phyloP scores from a whole-genome alignment of 2,888 invertebrate genomes.

The Microdon myrmicae region DNA sequence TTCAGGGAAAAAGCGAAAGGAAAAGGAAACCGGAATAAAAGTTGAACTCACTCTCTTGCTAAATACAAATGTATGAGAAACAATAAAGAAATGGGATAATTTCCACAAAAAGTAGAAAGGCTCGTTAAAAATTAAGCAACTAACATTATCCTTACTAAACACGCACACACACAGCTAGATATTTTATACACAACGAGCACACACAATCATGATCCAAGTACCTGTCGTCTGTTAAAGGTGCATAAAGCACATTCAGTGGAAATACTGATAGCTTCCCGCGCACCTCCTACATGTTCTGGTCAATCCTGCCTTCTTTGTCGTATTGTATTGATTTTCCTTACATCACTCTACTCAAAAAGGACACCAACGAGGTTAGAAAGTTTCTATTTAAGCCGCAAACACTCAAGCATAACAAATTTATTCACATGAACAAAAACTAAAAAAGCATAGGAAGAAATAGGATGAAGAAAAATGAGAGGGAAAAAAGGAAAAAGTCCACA shows the following conservation, averaged over 20 bases:
- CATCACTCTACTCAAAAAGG: too few relatives aligned
- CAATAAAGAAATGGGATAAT: slow-evolving; percentile 13
- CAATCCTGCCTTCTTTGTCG: not conserved
- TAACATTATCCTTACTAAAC: too few relatives aligned
- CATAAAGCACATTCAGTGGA: not conserved
- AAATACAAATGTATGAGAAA: slow-evolving; percentile 1
- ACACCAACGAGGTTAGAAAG: too few relatives aligned
- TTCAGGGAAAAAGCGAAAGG: too few relatives aligned
- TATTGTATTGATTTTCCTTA: slow-evolving; percentile 21
- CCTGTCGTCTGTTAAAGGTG: slow-evolving; percentile 19
- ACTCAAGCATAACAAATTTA: slow-evolving; percentile 42
- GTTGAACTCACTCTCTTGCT: too few relatives aligned
- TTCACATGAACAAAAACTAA: slow-evolving; percentile 39
- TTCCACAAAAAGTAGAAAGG: slow-evolving; percentile 17
- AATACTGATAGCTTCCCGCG: slow-evolving; percentile 11
- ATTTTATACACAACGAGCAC: not conserved
- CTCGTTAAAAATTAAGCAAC: slow-evolving; percentile 33
- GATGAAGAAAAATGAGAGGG: too few relatives aligned
- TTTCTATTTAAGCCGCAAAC: too few relatives aligned
- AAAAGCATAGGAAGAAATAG: too few relatives aligned
- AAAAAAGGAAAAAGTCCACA: too few relatives aligned
- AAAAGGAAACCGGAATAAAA: too few relatives aligned
- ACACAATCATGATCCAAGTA: slow-evolving; percentile 17
- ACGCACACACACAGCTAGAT: not conserved
- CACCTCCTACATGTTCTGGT: not conserved